phyloP scores from a whole-genome alignment of 2,888 invertebrate genomes.

The Chrysotoxum bicinctum region DNA sequence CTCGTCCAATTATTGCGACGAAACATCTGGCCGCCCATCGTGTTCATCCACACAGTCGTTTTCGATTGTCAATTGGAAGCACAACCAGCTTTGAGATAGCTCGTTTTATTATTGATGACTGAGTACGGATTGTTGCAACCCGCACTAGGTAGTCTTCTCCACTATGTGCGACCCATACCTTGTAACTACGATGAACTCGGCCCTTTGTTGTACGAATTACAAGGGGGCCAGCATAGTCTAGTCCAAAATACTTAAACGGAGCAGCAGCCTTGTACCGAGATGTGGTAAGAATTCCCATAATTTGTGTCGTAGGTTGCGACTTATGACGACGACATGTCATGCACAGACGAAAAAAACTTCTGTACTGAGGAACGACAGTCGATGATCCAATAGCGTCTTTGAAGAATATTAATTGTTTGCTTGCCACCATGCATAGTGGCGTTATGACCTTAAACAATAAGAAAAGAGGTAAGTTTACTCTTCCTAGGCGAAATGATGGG shows the following conservation, averaged over 20 bases:
- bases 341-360: too few species aligned
- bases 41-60: neutral
- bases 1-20: neutral
- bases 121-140: neutral
- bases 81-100: neutral
- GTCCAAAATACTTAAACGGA: neutral
- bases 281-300: too few species aligned
- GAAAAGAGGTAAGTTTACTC: too few species aligned
- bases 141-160: neutral
- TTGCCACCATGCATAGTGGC: too few species aligned
- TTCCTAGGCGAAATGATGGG: neutral
- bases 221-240: slow-evolving; percentile 14
- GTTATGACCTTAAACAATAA: too few species aligned
- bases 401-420: too few species aligned
- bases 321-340: too few species aligned
- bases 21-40: neutral
- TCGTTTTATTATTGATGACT: neutral
- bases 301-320: too few species aligned
- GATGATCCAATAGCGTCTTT: too few species aligned
- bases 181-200: slow-evolving; percentile 17
- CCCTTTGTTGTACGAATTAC: slow-evolving; percentile 40
- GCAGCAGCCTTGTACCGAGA: too few species aligned
- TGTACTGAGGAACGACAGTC: too few species aligned
- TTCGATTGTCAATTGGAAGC: neutral
- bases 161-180: slow-evolving; percentile 1